These are phyloP conservation scores for Aphrophora alni DNA, from an alignment of 2,888 invertebrate genomes.

Conservation along the genomic window DNA sequence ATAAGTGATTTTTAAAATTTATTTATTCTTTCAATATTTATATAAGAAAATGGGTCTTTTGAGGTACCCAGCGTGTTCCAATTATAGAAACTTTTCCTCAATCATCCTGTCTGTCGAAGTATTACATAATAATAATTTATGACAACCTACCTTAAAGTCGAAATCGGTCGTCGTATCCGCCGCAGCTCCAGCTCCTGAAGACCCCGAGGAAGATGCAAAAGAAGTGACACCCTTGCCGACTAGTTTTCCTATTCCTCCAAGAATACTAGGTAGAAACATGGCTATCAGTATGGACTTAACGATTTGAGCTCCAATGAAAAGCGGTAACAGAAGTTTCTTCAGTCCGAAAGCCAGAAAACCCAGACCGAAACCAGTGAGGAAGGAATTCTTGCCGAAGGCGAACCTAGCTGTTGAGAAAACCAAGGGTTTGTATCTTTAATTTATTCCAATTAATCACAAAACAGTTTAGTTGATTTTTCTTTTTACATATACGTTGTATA, in stretches of 20 bases:
- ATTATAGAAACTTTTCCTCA: too few species aligned
- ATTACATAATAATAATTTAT: too few species aligned
- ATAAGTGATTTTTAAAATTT: too few species aligned
- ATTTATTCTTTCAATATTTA: too few species aligned
- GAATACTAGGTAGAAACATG: conserved; percentile 82
- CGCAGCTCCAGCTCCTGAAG: conserved; percentile 59
- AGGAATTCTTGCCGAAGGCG: conserved; percentile 64
- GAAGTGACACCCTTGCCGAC: conserved; percentile 76
- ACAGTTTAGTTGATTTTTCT: too few species aligned
- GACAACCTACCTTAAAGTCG: conserved; percentile 75
- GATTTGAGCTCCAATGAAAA: conserved; percentile 82
- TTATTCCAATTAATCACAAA: too few species aligned
- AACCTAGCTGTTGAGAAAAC: conserved; percentile 53
- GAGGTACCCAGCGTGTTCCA: too few species aligned
- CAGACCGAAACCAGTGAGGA: conserved; percentile 69
- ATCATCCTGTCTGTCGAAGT: too few species aligned
- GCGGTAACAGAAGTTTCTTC: conserved; percentile 82
- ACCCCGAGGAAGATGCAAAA: conserved; percentile 62
- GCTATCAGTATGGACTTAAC: conserved; percentile 83
- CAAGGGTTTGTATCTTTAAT: too few species aligned
- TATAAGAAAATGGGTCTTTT: too few species aligned
- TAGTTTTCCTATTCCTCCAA: conserved; percentile 83
- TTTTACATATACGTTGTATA: too few species aligned
- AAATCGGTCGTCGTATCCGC: conserved; percentile 65
- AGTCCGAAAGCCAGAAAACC: conserved; percentile 77